phyloP scores from a whole-genome alignment of 2,888 invertebrate genomes.

The Brachyopa scutellaris region DNA sequence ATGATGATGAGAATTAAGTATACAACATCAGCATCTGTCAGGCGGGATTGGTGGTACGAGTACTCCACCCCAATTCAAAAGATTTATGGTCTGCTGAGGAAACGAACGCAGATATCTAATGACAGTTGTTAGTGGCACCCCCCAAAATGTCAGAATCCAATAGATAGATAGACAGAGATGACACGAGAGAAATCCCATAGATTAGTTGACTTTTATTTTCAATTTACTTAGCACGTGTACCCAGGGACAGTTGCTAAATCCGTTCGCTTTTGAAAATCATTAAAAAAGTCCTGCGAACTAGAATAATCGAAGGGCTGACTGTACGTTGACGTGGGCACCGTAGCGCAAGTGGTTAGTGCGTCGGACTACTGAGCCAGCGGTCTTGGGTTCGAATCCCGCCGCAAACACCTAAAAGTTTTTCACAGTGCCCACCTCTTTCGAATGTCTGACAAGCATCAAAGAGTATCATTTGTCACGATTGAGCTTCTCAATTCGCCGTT shows the following conservation, averaged over 20 bases:
- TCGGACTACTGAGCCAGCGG: too few relatives aligned
- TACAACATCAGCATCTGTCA: conserved; percentile 46
- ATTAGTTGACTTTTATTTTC: conserved; percentile 52
- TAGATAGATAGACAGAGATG: neutral
- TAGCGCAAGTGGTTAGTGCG: too few relatives aligned
- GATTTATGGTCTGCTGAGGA: conserved; percentile 33
- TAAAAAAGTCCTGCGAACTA: conserved; percentile 43
- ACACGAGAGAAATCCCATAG: conserved; percentile 25
- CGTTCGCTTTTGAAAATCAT: conserved; percentile 23
- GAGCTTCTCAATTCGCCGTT: too few relatives aligned
- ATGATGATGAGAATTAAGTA: conserved; percentile 61
- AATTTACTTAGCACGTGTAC: conserved; percentile 48
- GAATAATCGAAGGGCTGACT: conserved; percentile 44
- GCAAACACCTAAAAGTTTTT: too few relatives aligned
- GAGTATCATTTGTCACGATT: too few relatives aligned
- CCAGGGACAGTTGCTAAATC: conserved; percentile 16
- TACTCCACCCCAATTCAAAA: neutral
- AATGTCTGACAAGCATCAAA: too few relatives aligned
- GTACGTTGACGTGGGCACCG: neutral
- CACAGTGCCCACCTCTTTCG: too few relatives aligned
- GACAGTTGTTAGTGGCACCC: conserved; percentile 47
- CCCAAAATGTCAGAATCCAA: conserved; percentile 8
- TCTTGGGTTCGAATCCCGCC: too few relatives aligned
- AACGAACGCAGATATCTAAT: conserved; percentile 22
- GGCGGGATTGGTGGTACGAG: neutral